These are phyloP conservation scores for Sander lucioperca DNA, from an alignment of 2,113 vertebrate genomes.

Conservation along the genomic window DNA sequence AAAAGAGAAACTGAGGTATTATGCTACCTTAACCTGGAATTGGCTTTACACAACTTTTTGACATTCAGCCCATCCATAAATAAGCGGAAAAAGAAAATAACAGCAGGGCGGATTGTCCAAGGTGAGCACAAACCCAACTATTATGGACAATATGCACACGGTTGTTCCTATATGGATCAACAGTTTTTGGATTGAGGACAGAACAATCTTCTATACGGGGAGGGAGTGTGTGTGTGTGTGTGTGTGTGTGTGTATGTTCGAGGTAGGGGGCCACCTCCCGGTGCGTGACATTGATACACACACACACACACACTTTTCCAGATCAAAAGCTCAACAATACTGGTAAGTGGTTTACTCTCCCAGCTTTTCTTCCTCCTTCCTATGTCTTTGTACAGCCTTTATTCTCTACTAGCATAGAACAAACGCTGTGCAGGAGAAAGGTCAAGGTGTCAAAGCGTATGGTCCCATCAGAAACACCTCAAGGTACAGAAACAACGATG, in stretches of 20 bases:
- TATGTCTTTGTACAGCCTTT: conserved; percentile 29
- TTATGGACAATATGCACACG: conserved; percentile 45
- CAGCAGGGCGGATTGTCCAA: conserved; percentile 38
- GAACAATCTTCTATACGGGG: conserved; percentile 22
- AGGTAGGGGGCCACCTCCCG: conserved; percentile 34
- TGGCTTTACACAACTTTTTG: conserved; percentile 2
- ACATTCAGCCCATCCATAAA: conserved; percentile 11
- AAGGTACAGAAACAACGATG: conserved; percentile 13
- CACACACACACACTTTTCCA: not conserved
- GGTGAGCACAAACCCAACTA: conserved; percentile 36
- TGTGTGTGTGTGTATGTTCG: not conserved
- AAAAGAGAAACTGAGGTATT: not conserved
- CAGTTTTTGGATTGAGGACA: not conserved
- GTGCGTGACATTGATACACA: conserved; percentile 42
- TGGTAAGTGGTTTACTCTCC: conserved; percentile 31
- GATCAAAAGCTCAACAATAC: conserved; percentile 51
- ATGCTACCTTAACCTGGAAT: not conserved
- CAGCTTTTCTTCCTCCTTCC: conserved; percentile 12
- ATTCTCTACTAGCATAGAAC: conserved; percentile 7
- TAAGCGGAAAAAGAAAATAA: not conserved
- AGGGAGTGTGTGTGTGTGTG: not conserved
- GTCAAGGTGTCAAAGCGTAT: conserved; percentile 48
- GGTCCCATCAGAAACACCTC: conserved; percentile 27
- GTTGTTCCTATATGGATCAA: conserved; percentile 10
- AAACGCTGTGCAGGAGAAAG: conserved; percentile 52